Conservation (phyloP, 2,113 vertebrate species). For the Leucoraja erinaceus region DNA sequence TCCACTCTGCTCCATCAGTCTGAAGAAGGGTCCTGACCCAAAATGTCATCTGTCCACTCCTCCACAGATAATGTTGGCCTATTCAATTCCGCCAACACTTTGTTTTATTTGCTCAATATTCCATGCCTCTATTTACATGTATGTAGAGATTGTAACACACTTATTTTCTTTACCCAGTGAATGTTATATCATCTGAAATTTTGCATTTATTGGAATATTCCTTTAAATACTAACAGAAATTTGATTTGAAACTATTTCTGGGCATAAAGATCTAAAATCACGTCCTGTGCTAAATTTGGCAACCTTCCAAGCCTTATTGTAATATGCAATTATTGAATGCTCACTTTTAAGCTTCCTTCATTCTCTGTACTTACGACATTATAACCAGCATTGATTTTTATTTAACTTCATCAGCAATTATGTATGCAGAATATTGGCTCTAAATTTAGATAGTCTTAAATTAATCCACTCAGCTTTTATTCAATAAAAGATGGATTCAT, state of each 20-base stretch:
- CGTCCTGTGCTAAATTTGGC: not conserved
- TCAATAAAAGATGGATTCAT: not conserved
- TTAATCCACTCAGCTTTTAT: not conserved
- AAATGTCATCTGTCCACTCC: too few relatives aligned
- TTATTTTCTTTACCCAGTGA: not conserved
- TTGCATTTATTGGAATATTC: not conserved
- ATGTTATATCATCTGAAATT: not conserved
- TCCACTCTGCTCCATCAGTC: too few relatives aligned
- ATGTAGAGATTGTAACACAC: not conserved
- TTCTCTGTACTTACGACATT: not conserved
- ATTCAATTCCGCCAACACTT: too few relatives aligned
- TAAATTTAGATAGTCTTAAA: slow-evolving; percentile 9
- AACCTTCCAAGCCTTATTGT: not conserved
- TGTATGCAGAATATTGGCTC: not conserved
- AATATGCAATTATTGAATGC: not conserved
- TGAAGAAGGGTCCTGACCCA: too few relatives aligned
- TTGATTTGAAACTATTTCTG: not conserved
- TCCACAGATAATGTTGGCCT: too few relatives aligned
- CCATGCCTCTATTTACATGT: not conserved
- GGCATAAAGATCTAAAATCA: not conserved
- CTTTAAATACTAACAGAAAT: not conserved
- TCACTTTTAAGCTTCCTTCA: not conserved
- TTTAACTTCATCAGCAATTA: not conserved
- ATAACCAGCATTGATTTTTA: not conserved
- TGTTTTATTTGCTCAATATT: too few relatives aligned